Evolutionary conservation across 2,888 invertebrate species (phyloP).

Genomic region (Diogma glabrata): DNA sequence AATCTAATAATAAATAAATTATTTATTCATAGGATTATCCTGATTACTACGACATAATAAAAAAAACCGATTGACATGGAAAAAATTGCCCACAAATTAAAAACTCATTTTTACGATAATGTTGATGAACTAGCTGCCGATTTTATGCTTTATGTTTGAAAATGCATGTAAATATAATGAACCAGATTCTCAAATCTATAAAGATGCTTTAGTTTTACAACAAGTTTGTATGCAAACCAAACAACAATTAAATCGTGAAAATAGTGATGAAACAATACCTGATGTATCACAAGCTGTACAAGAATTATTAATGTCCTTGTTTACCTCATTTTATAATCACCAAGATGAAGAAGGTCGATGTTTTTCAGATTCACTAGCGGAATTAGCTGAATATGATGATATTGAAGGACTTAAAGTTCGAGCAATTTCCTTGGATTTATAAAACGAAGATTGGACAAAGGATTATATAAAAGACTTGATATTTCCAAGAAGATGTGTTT

Average conservation of each 20-base stretch:
- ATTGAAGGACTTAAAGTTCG: conserved; percentile 57
- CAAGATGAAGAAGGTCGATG: conserved; percentile 95
- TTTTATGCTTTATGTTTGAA: conserved; percentile 85
- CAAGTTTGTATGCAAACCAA: conserved; percentile 86
- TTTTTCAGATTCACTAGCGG: conserved; percentile 91
- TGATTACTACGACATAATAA: conserved; percentile 94
- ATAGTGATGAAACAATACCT: conserved; percentile 72
- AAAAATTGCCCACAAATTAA: conserved; percentile 76
- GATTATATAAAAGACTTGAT: conserved; percentile 85
- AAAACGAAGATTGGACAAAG: conserved; percentile 82
- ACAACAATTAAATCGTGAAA: conserved; percentile 49
- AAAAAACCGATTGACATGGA: conserved; percentile 95
- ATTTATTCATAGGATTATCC: conserved; percentile 63
- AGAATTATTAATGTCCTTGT: conserved; percentile 79
- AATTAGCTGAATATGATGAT: conserved; percentile 80
- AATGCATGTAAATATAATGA: conserved; percentile 97
- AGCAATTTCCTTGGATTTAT: conserved; percentile 86
- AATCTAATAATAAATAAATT: conserved; percentile 4
- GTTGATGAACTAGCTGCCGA: conserved; percentile 83
- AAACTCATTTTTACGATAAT: conserved; percentile 60
- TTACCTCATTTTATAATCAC: conserved; percentile 89
- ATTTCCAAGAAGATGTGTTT: conserved; percentile 96
- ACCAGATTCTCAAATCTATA: conserved; percentile 93
- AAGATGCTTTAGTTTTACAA: conserved; percentile 89
- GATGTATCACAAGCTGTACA: conserved; percentile 84